Percentiles rank a stretch among this genome's conserved stretches.
Conservation (phyloP, 2,888 invertebrate genomes). For the Drosophila kanekoi region DNA sequence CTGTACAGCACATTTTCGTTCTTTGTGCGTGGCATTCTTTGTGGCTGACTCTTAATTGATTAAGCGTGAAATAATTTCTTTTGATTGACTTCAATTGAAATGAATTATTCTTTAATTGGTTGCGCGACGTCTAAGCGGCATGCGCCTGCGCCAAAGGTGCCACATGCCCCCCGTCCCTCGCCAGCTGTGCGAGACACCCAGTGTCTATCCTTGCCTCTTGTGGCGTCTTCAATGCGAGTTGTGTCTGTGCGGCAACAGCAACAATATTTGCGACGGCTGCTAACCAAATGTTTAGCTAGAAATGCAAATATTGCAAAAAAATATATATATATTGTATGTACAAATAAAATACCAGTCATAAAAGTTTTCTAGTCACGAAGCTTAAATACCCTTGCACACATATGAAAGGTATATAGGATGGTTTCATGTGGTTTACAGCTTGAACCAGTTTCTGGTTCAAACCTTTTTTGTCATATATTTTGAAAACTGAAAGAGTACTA, state of each 20-base stretch:
- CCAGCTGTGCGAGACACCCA: neutral
- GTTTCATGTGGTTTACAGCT: too few species aligned
- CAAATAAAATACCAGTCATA: neutral
- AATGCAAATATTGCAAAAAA: constrained; percentile 53
- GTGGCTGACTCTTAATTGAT: constrained; percentile 68
- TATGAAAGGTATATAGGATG: too few species aligned
- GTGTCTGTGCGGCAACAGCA: constrained; percentile 56
- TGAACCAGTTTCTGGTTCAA: too few species aligned
- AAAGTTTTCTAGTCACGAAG: neutral
- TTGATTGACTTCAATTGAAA: constrained; percentile 82
- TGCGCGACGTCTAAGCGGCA: constrained; percentile 53
- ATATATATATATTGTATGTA: constrained; percentile 24
- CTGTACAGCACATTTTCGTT: constrained; percentile 16
- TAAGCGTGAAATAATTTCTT: constrained; percentile 82
- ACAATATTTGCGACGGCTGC: constrained; percentile 46
- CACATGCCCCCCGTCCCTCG: neutral
- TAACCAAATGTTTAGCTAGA: constrained; percentile 32
- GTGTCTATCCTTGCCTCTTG: neutral
- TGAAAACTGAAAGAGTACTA: too few species aligned
- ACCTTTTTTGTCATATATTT: too few species aligned
- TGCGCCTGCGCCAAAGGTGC: constrained; percentile 60
- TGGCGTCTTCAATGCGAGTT: constrained; percentile 39
- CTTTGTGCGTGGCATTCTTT: constrained; percentile 24
- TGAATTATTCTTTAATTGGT: constrained; percentile 81
- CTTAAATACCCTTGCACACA: constrained; percentile 1